Evolutionary conservation across 2,888 invertebrate species (phyloP).

Genomic region (Spilosoma lubricipeda): DNA sequence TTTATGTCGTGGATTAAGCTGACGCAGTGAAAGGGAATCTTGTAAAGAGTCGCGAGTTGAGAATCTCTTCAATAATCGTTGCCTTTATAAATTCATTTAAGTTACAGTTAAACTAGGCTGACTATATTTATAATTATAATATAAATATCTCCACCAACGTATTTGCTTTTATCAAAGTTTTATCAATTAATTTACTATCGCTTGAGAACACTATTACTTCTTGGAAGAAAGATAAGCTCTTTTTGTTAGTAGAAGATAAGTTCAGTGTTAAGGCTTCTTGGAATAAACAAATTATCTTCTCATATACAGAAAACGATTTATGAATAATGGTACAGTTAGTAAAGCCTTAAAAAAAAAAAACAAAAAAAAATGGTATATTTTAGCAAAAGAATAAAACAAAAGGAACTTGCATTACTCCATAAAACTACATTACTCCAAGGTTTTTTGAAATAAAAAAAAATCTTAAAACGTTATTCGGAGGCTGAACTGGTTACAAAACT

Average conservation of each 20-base stretch:
- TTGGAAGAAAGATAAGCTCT: not conserved
- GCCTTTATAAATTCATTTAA: constrained; percentile 24
- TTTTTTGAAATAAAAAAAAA: constrained; percentile 41
- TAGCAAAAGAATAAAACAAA: not conserved
- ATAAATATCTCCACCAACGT: too few species aligned
- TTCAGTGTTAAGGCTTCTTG: too few species aligned
- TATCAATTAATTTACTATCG: not conserved
- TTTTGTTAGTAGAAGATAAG: too few species aligned
- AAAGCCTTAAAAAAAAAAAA: not conserved
- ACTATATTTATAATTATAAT: not conserved
- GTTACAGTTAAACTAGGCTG: not conserved
- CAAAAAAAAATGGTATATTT: not conserved
- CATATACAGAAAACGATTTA: not conserved
- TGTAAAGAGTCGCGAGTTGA: constrained; percentile 52
- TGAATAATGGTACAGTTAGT: not conserved
- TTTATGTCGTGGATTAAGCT: constrained; percentile 62
- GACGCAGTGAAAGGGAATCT: constrained; percentile 60
- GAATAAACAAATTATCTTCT: too few species aligned
- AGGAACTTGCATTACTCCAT: constrained; percentile 5
- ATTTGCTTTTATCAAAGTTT: not conserved
- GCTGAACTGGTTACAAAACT: constrained; percentile 59
- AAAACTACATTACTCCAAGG: constrained; percentile 42
- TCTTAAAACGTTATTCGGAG: constrained; percentile 52
- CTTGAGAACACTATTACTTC: not conserved
- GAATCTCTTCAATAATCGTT: constrained; percentile 48